phyloP scores from a whole-genome alignment of 2,888 invertebrate genomes.

The Eueremaeus valkanovi region DNA sequence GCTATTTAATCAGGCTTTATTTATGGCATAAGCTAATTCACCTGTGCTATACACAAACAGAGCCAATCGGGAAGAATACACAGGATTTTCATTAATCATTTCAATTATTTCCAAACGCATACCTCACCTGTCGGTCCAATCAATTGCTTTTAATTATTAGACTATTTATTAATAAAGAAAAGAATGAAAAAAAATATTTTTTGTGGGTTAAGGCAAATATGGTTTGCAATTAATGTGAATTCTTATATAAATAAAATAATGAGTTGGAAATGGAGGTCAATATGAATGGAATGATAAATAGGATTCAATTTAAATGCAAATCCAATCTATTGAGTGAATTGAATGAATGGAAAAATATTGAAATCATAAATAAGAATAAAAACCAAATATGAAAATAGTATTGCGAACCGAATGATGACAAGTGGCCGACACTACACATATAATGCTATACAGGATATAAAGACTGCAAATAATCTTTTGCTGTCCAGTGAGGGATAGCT shows the following conservation, averaged over 20 bases:
- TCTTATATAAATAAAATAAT: neutral
- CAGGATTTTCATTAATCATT: too few relatives aligned
- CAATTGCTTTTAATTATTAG: conserved; percentile 2
- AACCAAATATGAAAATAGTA: too few relatives aligned
- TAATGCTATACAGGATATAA: conserved; percentile 13
- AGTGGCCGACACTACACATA: conserved; percentile 1
- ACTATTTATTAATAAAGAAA: conserved; percentile 9
- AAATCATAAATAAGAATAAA: neutral
- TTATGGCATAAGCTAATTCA: neutral
- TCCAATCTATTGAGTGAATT: neutral
- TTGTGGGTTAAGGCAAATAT: conserved; percentile 20
- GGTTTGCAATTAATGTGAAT: too few relatives aligned
- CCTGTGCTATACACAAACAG: conserved; percentile 13
- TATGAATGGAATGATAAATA: too few relatives aligned
- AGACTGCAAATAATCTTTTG: neutral
- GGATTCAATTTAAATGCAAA: conserved; percentile 16
- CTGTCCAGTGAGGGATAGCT: neutral
- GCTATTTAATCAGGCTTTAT: neutral
- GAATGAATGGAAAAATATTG: neutral
- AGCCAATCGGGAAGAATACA: neutral
- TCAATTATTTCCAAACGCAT: neutral
- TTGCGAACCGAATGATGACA: neutral
- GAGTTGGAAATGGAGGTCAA: neutral
- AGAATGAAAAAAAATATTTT: neutral
- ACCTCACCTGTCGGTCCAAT: conserved; percentile 25